These are phyloP conservation scores for Eulemur macaco DNA, from an alignment of 2,113 vertebrate species.

Conservation along the genomic window DNA sequence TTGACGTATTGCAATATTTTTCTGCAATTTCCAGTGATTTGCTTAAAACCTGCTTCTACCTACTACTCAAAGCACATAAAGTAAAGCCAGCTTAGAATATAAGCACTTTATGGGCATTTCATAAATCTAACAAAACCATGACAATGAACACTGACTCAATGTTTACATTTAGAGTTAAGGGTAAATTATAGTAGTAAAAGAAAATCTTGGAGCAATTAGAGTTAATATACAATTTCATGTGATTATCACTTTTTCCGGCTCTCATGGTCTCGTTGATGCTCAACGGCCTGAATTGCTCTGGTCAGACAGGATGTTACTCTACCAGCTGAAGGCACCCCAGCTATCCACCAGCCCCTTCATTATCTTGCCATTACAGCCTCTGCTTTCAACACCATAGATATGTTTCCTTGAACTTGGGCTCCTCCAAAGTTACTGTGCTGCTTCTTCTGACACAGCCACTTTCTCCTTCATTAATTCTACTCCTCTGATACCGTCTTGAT, in stretches of 20 bases:
- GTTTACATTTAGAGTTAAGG: slow-evolving; percentile 26
- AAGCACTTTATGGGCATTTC: slow-evolving; percentile 6
- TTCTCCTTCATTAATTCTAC: not conserved
- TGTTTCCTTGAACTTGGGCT: not conserved
- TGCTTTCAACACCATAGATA: not conserved
- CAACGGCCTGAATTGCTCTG: not conserved
- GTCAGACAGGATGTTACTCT: not conserved
- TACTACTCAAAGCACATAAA: not conserved
- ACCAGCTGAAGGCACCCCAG: not conserved
- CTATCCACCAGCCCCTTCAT: not conserved
- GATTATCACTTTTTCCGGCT: not conserved
- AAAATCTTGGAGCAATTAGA: slow-evolving; percentile 15
- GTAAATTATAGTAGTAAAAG: not conserved
- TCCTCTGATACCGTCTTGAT: not conserved
- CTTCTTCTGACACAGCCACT: not conserved
- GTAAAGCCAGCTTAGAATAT: not conserved
- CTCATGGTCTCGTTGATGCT: not conserved
- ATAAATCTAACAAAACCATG: slow-evolving; percentile 41
- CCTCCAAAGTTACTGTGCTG: not conserved
- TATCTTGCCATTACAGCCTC: not conserved
- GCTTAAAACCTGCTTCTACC: slow-evolving; percentile 24
- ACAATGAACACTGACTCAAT: not conserved
- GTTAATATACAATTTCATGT: not conserved
- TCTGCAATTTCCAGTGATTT: slow-evolving; percentile 57
- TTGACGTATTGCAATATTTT: slow-evolving; percentile 58